Percentiles rank a stretch among this genome's conserved stretches.
phyloP scores from a whole-genome alignment of 1,140 invertebrate genomes.

The Papilio polytes region DNA sequence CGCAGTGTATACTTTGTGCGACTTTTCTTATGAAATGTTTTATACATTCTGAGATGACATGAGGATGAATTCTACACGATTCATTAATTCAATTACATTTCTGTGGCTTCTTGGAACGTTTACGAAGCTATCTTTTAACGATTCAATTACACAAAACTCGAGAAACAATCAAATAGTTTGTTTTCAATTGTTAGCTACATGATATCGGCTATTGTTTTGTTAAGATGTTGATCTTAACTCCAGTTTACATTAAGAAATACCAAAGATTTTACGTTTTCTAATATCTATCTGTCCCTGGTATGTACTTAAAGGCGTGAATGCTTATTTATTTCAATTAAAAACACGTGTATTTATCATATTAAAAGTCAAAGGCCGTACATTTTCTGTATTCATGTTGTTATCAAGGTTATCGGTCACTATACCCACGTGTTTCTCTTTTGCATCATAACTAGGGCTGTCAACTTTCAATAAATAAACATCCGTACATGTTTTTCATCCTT shows the following conservation, averaged over 20 bases:
- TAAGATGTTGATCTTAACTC: background rate
- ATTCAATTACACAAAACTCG: background rate
- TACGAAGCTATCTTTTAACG: background rate
- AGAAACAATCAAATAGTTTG: background rate
- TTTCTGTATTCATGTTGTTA: background rate
- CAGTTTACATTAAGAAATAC: background rate
- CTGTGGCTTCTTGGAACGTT: background rate
- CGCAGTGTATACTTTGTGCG: background rate
- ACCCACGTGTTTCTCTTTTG: conserved; percentile 7
- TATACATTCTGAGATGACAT: conserved; percentile 41
- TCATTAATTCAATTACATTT: conserved; percentile 18
- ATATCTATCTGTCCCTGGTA: background rate
- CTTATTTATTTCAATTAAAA: background rate
- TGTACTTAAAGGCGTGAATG: background rate
- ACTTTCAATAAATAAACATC: background rate
- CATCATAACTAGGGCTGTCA: conserved; percentile 11
- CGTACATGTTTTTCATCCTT: too few relatives aligned
- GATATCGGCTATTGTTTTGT: background rate
- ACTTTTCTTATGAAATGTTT: conserved; percentile 25
- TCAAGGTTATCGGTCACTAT: conserved; percentile 11
- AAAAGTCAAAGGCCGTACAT: conserved; percentile 8
- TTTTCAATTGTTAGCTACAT: background rate
- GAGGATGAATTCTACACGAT: conserved; percentile 37
- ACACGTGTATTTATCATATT: conserved; percentile 4
- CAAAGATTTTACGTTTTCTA: background rate